phyloP scores from a whole-genome alignment of 2,797 vertebrate species.

The Centroberyx gerrardi region DNA sequence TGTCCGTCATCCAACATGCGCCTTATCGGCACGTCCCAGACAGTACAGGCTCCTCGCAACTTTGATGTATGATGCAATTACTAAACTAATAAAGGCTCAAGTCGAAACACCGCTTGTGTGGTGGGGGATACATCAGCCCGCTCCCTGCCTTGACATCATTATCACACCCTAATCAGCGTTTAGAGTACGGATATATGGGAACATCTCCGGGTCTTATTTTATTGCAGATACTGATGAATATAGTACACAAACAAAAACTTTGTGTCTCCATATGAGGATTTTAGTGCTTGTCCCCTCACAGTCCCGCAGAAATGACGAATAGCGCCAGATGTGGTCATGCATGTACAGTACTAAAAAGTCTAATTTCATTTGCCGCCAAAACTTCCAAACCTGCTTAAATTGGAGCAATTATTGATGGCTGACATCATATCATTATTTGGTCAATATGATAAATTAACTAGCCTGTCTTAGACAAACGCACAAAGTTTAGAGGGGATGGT shows the following conservation, averaged over 20 bases:
- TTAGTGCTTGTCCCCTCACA: neutral
- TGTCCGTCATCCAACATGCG: slow-evolving; percentile 76
- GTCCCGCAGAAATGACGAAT: too few species aligned
- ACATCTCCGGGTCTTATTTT: slow-evolving; percentile 36
- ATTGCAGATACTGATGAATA: slow-evolving; percentile 15
- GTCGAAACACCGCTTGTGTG: slow-evolving; percentile 70
- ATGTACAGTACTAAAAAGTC: too few species aligned
- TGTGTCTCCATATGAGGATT: neutral
- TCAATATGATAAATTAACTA: too few species aligned
- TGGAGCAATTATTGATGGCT: too few species aligned
- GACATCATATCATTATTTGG: too few species aligned
- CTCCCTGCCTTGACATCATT: slow-evolving; percentile 70
- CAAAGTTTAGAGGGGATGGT: neutral
- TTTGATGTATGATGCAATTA: slow-evolving; percentile 88
- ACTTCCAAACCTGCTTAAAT: too few species aligned
- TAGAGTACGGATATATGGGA: slow-evolving; percentile 29
- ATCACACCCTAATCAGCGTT: slow-evolving; percentile 70
- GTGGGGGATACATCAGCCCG: slow-evolving; percentile 60
- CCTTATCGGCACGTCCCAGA: slow-evolving; percentile 82
- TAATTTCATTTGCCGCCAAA: too few species aligned
- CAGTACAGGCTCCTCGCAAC: slow-evolving; percentile 72
- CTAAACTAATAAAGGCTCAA: slow-evolving; percentile 84
- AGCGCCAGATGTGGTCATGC: too few species aligned
- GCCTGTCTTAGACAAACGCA: neutral
- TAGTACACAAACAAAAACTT: slow-evolving; percentile 7